Conservation (phyloP, 2,113 vertebrate species). For the Phainopepla nitens region DNA sequence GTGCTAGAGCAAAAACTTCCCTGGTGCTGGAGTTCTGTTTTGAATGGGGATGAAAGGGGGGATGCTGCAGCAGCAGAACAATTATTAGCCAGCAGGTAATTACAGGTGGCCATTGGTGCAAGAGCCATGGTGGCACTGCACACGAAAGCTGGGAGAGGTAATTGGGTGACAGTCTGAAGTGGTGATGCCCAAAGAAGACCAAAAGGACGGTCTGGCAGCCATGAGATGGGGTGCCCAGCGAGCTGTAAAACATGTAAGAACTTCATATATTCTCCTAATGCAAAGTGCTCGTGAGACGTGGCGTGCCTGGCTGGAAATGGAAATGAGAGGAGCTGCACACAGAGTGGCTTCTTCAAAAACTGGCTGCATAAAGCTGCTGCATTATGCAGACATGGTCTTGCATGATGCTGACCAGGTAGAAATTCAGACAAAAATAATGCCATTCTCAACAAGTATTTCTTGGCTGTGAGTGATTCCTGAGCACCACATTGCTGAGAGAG, state of each 20-base stretch:
- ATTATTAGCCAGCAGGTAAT: neutral
- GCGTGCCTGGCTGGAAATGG: neutral
- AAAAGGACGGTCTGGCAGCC: neutral
- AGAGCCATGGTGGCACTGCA: neutral
- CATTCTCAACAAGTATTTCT: neutral
- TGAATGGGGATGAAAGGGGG: neutral
- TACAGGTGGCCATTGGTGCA: neutral
- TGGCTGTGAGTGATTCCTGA: neutral
- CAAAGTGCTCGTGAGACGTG: accelerated
- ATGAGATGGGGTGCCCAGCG: neutral
- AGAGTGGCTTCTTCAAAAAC: neutral
- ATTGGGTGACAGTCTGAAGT: neutral
- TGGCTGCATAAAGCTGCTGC: neutral
- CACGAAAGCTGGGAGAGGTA: neutral
- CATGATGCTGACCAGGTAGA: neutral
- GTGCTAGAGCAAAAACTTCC: neutral
- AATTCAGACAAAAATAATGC: neutral
- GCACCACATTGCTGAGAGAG: neutral
- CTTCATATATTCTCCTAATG: neutral
- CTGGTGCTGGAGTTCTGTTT: neutral
- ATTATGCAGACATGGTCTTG: neutral
- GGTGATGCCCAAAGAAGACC: neutral
- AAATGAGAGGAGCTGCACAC: neutral
- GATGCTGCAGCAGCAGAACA: neutral
- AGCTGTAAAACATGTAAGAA: neutral